Evolutionary conservation across 2,888 invertebrate genomes (phyloP).

Genomic region (Oegoconia quadripuncta): DNA sequence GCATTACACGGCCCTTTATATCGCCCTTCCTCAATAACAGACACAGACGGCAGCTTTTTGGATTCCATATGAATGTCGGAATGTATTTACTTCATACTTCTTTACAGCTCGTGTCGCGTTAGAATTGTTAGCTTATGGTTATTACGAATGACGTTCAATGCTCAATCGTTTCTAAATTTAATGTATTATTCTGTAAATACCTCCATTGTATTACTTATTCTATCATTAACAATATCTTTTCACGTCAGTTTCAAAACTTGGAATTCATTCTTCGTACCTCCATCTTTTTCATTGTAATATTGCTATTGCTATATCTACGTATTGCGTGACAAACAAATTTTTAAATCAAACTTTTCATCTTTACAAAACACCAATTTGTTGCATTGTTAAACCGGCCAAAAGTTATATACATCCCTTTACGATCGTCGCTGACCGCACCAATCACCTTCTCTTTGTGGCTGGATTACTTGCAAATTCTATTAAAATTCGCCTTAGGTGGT

Average conservation of each 20-base stretch:
- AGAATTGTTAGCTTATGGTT: too few species aligned
- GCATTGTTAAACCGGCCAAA: constrained; percentile 39
- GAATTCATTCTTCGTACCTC: too few species aligned
- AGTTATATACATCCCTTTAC: constrained; percentile 27
- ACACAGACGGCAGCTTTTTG: too few species aligned
- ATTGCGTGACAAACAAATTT: constrained; percentile 30
- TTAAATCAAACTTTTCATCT: constrained; percentile 27
- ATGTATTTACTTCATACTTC: too few species aligned
- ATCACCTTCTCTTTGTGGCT: constrained; percentile 56
- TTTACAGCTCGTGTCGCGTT: too few species aligned
- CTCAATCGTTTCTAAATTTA: too few species aligned
- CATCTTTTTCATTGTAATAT: background rate
- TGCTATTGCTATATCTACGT: background rate
- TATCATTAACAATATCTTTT: too few species aligned
- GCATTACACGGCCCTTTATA: constrained; percentile 30
- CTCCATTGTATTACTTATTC: too few species aligned
- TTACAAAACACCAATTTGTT: constrained; percentile 42
- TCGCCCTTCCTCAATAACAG: constrained; percentile 31
- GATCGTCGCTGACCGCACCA: constrained; percentile 38
- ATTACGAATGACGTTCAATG: too few species aligned
- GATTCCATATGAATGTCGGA: too few species aligned
- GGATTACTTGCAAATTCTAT: constrained; percentile 68
- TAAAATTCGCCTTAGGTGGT: constrained; percentile 26
- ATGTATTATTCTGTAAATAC: too few species aligned
- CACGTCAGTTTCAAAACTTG: too few species aligned